phyloP scores from a whole-genome alignment of 2,888 invertebrate genomes.

The Cryptocheilus praepositus region DNA sequence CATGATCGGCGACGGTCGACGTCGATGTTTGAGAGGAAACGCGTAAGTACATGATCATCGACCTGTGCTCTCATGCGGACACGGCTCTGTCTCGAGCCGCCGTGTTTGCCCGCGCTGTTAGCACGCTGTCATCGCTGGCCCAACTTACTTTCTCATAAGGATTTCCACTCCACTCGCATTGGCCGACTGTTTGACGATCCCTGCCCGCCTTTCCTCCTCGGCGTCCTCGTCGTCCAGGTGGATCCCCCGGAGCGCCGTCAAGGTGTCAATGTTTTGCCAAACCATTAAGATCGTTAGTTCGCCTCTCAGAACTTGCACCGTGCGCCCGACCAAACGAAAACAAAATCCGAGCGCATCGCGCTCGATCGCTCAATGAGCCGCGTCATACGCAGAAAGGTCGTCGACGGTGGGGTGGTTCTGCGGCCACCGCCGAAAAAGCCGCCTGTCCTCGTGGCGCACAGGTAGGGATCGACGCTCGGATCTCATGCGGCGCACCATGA shows the following conservation, averaged over 20 bases:
- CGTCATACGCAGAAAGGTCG: constrained; percentile 36
- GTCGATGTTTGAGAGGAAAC: constrained; percentile 72
- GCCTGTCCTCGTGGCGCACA: constrained; percentile 26
- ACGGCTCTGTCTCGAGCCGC: constrained; percentile 68
- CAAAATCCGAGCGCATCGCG: not conserved
- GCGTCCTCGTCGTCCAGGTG: constrained; percentile 51
- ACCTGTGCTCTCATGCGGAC: not conserved
- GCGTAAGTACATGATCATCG: constrained; percentile 71
- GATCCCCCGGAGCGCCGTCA: constrained; percentile 49
- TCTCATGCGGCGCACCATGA: constrained; percentile 67
- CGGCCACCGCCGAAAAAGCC: too few species aligned
- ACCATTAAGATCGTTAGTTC: constrained; percentile 65
- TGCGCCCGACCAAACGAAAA: not conserved
- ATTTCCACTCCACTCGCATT: constrained; percentile 59
- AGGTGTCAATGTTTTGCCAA: constrained; percentile 72
- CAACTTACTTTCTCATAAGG: constrained; percentile 69
- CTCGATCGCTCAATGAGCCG: constrained; percentile 5
- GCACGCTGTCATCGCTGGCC: constrained; percentile 72
- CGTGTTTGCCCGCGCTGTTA: constrained; percentile 71
- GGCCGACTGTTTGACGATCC: constrained; percentile 65
- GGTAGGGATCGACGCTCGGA: constrained; percentile 61
- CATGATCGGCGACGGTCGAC: constrained; percentile 53
- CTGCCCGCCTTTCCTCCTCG: constrained; percentile 45
- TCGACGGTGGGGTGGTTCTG: constrained; percentile 39
- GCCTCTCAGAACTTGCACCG: constrained; percentile 30